Evolutionary conservation across 2,888 invertebrate genomes (phyloP), one percentile per base, ranked within the genome.

Genomic region (Unio delphinus): DNA sequence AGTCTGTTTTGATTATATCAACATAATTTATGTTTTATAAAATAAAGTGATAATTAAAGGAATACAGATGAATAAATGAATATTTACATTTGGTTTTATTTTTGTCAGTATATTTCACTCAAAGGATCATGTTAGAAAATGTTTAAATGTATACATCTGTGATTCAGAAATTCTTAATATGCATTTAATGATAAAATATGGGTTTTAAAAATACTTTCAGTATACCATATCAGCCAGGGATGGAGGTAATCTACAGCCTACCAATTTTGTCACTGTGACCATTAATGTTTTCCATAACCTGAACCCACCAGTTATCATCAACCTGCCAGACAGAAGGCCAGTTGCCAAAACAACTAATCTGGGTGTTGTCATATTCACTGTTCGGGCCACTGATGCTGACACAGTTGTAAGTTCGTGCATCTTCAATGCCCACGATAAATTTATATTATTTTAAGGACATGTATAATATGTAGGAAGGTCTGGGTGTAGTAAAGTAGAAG

Each of bases 251-350:
- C 83, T 86, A 18, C 73, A 80, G 4, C 64, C 34, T 34, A 69
- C 72, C 18, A 76, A 77, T 3, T 66, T 61, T 23, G 79, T 79
- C 45, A 68, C 73, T 0, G 72, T 84, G 45, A 66, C 80, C 0
- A 73, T 86, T 7, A 74, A 59, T 11, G 81, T 86, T 26, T 72
- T 80, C n/a, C 74, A 83, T 18, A 85, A 86, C 69, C 63, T 80
- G n/a, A 68, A 70, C 57, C 62, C 81, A 11, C 86, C 86, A 20
- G 71, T 67, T 0, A 71, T 81, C 58, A 64, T 73, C 45, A 80
- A 68, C 57, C 57, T 75, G 17, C 66, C 70, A 3, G 56, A 17
- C 17, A 30, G 57, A 11, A 72, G 60, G 2, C 71, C 73, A 11
- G 74, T 85, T 17, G 66, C 83, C 4, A 83, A 85, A 61, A 79